phyloP scores from a whole-genome alignment of 1,140 invertebrate genomes.

The Lucilia sericata region DNA sequence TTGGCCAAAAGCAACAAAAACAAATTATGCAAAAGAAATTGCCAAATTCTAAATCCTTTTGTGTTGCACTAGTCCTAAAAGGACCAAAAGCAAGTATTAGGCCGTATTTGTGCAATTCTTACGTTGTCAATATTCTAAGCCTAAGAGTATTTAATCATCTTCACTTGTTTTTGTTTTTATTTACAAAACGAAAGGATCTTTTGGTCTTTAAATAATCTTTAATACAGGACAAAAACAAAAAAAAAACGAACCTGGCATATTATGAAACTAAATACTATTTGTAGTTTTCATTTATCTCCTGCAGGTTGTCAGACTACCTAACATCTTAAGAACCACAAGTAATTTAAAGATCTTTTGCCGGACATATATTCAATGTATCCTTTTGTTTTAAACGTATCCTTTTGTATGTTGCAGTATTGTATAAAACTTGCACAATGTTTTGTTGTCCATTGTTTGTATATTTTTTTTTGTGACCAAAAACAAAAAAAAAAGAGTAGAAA shows the following conservation, averaged over 20 bases:
- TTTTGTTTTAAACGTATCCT: not conserved
- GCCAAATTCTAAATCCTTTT: not conserved
- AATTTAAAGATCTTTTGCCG: slow-evolving; percentile 25
- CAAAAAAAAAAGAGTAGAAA: not conserved
- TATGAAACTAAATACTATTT: slow-evolving; percentile 15
- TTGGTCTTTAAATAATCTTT: not conserved
- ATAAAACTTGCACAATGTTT: not conserved
- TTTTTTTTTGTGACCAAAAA: not conserved
- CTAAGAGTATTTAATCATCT: slow-evolving; percentile 1
- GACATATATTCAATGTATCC: not conserved
- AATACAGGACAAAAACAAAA: not conserved
- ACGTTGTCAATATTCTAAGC: not conserved
- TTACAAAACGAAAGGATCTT: not conserved
- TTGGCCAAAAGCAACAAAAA: not conserved
- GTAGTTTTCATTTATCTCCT: not conserved
- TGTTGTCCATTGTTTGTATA: not conserved
- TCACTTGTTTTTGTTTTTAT: not conserved
- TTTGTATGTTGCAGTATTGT: not conserved
- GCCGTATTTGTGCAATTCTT: not conserved
- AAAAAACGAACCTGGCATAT: not conserved
- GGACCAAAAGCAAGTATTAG: not conserved
- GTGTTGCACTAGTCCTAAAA: not conserved
- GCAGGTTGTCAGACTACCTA: not conserved
- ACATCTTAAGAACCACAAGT: slow-evolving; percentile 11
- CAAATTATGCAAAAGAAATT: not conserved